phyloP scores from a whole-genome alignment of 2,797 vertebrate species.

The Notoglanidium macrostoma region DNA sequence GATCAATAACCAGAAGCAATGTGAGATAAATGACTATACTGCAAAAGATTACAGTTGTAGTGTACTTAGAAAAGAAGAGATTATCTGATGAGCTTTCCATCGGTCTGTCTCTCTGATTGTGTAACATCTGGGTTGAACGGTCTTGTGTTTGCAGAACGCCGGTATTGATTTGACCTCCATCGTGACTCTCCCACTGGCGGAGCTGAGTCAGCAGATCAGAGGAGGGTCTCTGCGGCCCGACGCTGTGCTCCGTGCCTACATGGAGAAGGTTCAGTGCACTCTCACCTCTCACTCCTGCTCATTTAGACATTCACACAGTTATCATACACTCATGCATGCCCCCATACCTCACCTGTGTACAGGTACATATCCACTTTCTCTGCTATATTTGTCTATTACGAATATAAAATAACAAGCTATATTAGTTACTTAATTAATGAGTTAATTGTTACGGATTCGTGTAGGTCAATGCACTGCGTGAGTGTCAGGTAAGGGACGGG shows the following conservation, averaged over 20 bases:
- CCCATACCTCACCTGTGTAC: background rate
- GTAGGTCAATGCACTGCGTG: too few relatives aligned
- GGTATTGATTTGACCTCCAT: conserved; percentile 66
- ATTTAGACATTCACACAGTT: background rate
- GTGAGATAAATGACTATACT: too few relatives aligned
- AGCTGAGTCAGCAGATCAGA: conserved; percentile 76
- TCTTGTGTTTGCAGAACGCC: conserved; percentile 72
- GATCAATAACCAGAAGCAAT: too few relatives aligned
- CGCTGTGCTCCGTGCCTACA: conserved; percentile 80
- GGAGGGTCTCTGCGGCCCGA: conserved; percentile 76
- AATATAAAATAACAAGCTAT: too few relatives aligned
- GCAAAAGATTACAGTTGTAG: too few relatives aligned
- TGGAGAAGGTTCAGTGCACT: conserved; percentile 79
- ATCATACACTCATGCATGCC: too few relatives aligned
- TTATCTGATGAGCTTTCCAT: too few relatives aligned
- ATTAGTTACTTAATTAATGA: too few relatives aligned
- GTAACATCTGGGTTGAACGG: background rate
- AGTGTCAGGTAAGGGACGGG: too few relatives aligned
- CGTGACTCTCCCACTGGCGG: conserved; percentile 75
- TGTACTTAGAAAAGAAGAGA: too few relatives aligned
- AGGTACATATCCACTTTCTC: background rate
- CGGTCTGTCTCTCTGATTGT: background rate
- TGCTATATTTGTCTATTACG: background rate
- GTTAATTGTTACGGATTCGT: too few relatives aligned
- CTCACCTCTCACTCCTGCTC: background rate